Percentiles rank a stretch among this genome's conserved stretches.
phyloP scores from a whole-genome alignment of 2,888 invertebrate genomes.

The Spilarctia lutea region DNA sequence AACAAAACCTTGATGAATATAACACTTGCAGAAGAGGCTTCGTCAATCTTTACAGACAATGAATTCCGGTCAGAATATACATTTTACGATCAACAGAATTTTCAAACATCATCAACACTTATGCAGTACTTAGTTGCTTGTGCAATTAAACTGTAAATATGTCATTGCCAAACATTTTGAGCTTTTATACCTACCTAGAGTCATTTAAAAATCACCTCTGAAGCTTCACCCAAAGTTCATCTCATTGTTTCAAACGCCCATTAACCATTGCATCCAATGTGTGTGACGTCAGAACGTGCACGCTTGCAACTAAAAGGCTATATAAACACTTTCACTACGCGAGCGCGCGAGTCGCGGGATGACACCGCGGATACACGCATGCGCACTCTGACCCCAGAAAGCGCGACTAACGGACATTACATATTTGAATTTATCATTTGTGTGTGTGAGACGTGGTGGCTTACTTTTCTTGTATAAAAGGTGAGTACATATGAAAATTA shows the following conservation, averaged over 20 bases:
- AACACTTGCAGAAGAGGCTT: background rate
- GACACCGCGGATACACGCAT: conserved; percentile 66
- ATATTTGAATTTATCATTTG: conserved; percentile 45
- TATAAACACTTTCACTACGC: conserved; percentile 83
- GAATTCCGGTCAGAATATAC: background rate
- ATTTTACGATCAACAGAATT: conserved; percentile 1
- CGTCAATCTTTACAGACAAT: conserved; percentile 1
- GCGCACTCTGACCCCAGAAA: conserved; percentile 80
- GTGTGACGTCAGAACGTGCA: conserved; percentile 68
- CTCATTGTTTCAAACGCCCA: conserved; percentile 54
- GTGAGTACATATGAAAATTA: conserved; percentile 61
- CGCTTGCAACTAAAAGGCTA: conserved; percentile 76
- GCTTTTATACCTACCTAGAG: conserved; percentile 27
- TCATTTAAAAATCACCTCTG: conserved; percentile 35
- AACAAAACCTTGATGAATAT: background rate
- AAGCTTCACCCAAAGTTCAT: conserved; percentile 55
- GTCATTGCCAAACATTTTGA: conserved; percentile 41
- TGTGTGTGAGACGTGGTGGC: conserved; percentile 76
- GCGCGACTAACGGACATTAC: conserved; percentile 58
- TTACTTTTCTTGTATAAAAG: conserved; percentile 73
- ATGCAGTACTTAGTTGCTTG: conserved; percentile 4
- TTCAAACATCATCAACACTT: background rate
- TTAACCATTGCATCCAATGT: conserved; percentile 55
- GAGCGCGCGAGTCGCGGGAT: conserved; percentile 79
- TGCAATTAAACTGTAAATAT: conserved; percentile 11